Conservation (phyloP, 2,797 vertebrate species). For the Lophotriccus pileatus region DNA sequence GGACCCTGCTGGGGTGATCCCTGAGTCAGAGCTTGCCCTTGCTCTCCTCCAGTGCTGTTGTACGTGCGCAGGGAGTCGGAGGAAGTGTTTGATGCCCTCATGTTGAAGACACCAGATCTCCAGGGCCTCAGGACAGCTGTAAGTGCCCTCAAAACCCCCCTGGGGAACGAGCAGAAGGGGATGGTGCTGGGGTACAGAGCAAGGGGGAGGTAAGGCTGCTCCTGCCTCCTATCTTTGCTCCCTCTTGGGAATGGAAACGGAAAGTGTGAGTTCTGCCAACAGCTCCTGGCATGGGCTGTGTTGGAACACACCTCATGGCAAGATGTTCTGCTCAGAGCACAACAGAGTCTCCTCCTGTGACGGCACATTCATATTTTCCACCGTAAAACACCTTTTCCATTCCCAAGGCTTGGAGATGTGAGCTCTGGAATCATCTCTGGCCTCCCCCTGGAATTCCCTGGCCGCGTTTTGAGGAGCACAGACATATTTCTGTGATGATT, state of each 20-base stretch:
- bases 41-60: conserved; percentile 82
- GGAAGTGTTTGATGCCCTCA: conserved; percentile 95
- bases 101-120: conserved; percentile 91
- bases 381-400: background rate
- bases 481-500: conserved; percentile 55
- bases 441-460: background rate
- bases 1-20: background rate
- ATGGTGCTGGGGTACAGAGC: background rate
- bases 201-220: background rate
- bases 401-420: background rate
- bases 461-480: conserved; percentile 14
- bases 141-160: conserved; percentile 47
- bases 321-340: background rate
- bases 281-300: background rate
- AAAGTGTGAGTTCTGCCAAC: background rate
- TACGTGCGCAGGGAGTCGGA: conserved; percentile 88
- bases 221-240: background rate
- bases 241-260: background rate
- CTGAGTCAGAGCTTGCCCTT: background rate
- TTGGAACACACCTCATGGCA: background rate
- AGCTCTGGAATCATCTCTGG: background rate
- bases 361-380: background rate
- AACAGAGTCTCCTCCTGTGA: background rate
- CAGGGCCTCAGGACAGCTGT: conserved; percentile 91
- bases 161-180: background rate